These are phyloP conservation scores for Sitodiplosis mosellana DNA, from an alignment of 1,140 invertebrate species.

Conservation along the genomic window DNA sequence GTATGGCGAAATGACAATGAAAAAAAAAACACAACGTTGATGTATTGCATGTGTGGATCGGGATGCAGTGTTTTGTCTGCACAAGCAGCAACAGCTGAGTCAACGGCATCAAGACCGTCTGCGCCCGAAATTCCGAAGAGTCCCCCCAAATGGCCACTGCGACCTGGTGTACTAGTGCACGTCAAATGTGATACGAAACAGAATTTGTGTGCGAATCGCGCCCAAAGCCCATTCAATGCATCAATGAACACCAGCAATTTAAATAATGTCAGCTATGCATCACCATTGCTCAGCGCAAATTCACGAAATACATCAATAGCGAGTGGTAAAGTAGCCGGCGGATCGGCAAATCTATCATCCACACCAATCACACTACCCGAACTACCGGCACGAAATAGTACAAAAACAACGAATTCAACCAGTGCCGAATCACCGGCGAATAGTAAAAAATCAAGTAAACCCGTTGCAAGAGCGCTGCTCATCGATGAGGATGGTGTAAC, in stretches of 20 bases:
- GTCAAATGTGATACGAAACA: slow-evolving; percentile 40
- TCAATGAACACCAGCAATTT: neutral
- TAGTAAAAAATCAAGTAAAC: too few relatives aligned
- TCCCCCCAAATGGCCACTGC: slow-evolving; percentile 67
- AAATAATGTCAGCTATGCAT: slow-evolving; percentile 1
- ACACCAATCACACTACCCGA: neutral
- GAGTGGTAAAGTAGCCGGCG: neutral
- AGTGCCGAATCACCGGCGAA: neutral
- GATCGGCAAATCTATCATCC: neutral
- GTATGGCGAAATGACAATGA: too few relatives aligned
- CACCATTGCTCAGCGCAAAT: neutral
- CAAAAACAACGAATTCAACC: neutral
- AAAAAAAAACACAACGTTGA: too few relatives aligned
- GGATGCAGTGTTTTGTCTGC: neutral
- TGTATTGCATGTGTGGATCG: neutral
- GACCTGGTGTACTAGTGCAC: slow-evolving; percentile 72
- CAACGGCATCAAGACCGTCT: slow-evolving; percentile 7
- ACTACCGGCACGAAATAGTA: neutral
- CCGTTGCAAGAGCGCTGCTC: too few relatives aligned
- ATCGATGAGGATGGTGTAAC: too few relatives aligned
- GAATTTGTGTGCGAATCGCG: slow-evolving; percentile 28
- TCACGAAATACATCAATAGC: neutral
- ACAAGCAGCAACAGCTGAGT: slow-evolving; percentile 11
- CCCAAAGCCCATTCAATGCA: neutral
- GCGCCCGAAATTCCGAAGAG: slow-evolving; percentile 28